Percentiles rank a stretch among this genome's conserved stretches.
Conservation (phyloP, 2,888 invertebrate genomes). For the Diabrotica balteata region DNA sequence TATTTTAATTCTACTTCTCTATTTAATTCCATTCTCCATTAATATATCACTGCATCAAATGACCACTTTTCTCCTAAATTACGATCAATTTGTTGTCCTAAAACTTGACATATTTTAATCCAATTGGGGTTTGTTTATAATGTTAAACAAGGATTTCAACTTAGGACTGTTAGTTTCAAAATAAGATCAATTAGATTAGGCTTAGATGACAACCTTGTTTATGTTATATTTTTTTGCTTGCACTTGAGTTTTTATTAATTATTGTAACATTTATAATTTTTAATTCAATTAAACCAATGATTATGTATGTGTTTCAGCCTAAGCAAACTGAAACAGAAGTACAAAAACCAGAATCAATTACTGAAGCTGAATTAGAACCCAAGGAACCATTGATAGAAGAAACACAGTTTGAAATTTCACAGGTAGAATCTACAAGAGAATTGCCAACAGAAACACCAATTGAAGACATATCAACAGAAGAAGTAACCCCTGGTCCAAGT, state of each 20-base stretch:
- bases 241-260: too few relatives aligned
- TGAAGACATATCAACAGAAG: constrained; percentile 17
- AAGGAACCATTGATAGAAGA: constrained; percentile 4
- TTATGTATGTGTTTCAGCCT: constrained; percentile 16
- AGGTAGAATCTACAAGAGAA: constrained; percentile 6
- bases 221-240: too few relatives aligned
- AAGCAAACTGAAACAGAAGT: constrained; percentile 51
- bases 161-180: too few relatives aligned
- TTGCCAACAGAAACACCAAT: constrained; percentile 7
- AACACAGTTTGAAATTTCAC: constrained; percentile 4
- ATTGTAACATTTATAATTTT: background rate
- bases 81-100: background rate
- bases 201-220: too few relatives aligned
- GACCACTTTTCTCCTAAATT: background rate
- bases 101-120: too few relatives aligned
- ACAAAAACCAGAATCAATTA: constrained; percentile 54
- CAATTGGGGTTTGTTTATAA: too few relatives aligned
- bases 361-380: background rate
- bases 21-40: too few relatives aligned
- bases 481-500: constrained; percentile 25
- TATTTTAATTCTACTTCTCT: background rate
- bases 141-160: too few relatives aligned
- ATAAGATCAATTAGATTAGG: too few relatives aligned
- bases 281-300: background rate
- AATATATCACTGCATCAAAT: background rate